Evolutionary conservation across 2,888 invertebrate species (phyloP), one percentile per base, ranked within the genome.

Genomic region (Leptopilina drosophilae): DNA sequence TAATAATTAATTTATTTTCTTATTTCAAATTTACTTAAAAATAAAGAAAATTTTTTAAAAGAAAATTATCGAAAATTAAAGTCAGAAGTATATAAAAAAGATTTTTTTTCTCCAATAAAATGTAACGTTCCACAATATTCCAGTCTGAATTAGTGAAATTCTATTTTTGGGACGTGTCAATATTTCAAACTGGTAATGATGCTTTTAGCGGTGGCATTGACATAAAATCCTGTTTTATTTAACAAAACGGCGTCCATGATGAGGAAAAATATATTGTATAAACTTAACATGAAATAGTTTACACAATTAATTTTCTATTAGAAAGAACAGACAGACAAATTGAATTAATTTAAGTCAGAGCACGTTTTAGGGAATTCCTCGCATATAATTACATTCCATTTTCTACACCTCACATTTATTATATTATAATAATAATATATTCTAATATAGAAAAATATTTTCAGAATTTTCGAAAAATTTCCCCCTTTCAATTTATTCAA

Each of bases 211-310:
- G 1, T 56, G 53, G n/a, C 33, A 73, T 40, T 73, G 73, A 12
- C 56, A 73, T 56, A 69, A 69, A 69, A 69, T 49, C 26, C 56
- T 73, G 73, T 56, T 73, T 73, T 73, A 33, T 56, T 56, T 12
- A 40, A 33, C 49, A 73, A 56, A 73, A 20, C 14, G 12, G 53
- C 8, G 6, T 73, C 40, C 56, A 56, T 56, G 73, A 56, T 56
- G 33, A 33, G 33, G 26, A 53, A 53, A 53, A 53, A 69, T 14
- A 49, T 59, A 33, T 33, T 33, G 33, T 59, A 11, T 49, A 49
- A 62, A 15, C 8, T 59, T 59, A 59, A 62, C 15, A 9, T 62
- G 15, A 64, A 64, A 64, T 7, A 73, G 56, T 73, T 73, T 56
- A 73, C 73, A 56, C 73, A 56, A 56, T 26, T 53, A 56, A 56